Base-by-base conservation (phyloP, 2,888 invertebrate genomes). In the Lymantria monacha region DNA sequence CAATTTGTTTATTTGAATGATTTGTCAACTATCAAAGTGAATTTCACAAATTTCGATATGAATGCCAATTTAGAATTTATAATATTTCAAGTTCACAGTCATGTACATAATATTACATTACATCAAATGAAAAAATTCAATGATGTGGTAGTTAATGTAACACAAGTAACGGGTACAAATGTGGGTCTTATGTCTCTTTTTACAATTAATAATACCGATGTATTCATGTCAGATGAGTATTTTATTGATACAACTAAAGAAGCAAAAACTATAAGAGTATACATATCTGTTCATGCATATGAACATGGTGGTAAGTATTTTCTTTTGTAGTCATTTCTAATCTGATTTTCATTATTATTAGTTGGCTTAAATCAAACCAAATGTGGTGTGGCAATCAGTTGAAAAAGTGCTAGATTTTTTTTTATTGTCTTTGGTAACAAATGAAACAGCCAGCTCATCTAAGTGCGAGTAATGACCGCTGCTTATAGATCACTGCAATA, bases 1-100 rank as follows among this genome's bases (percentile, higher is more conserved):
- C 69, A 70, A 0, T 80, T 78, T 55, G 44, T 79, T 1, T 63
- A 63, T 7, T 53, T 90, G 9, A 79, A 79, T 15, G 53, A 63
- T 0, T 63, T 72, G 9, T 78, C 85, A 9, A 78, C 67, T 0
- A 49, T 88, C 14, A 62, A 79, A 59, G 73, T 93, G 0, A 71
- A 81, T 53, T 80, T 94, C 33, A 69, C 54, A 0, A 70, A 92
- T 69, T 77, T 92, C 1, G 9, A 11, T 5, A 9, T 12, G n/a
- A 85, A 92, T 10, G 61, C 76, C 0, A 76, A 78, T 50, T 75
- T 93, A 33, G 82, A 87, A 0, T 95, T 93, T 69, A 81, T 94
- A 13, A 75, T 95, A 51, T 79, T 94, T 40, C 95, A 95, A 93
- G 92, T 92, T 5, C 95, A 96, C 71, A 91, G 92, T 44, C 92